Percentiles rank a stretch among this genome's conserved stretches.
These are phyloP conservation scores for Morinoia aosen DNA, from an alignment of 2,888 invertebrate genomes.

Conservation along the genomic window DNA sequence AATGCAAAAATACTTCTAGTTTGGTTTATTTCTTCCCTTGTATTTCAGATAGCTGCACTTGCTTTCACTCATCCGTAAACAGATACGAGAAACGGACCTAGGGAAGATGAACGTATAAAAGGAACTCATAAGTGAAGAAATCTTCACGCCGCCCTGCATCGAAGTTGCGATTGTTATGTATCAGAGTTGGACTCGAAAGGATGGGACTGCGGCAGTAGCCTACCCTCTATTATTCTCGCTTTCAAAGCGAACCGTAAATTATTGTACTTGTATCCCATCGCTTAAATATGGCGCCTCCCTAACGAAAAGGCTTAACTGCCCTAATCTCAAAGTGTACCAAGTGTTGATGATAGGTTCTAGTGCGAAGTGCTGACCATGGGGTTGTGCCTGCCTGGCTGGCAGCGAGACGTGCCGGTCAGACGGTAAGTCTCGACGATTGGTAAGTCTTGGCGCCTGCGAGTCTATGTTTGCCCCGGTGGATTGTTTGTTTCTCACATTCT, in stretches of 20 bases:
- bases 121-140: no score
- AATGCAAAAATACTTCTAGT: no score
- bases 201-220: no score
- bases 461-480: not conserved
- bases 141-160: no score
- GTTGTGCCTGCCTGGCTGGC: not conserved
- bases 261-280: not conserved
- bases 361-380: not conserved
- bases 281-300: not conserved
- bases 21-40: no score
- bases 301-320: not conserved
- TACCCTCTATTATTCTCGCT: no score
- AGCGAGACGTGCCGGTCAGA: not conserved
- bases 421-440: not conserved
- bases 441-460: not conserved
- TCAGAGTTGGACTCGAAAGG: no score
- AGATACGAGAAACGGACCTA: no score
- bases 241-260: not conserved
- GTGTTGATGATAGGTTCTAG: not conserved
- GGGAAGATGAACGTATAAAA: no score
- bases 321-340: not conserved
- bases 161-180: no score
- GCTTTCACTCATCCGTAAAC: no score
- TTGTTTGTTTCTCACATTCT: not conserved
- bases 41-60: no score